A percentile compares a stretch with the other conserved stretches of the same genome.
These are phyloP conservation scores for Pangasius krempfi DNA, from an alignment of 2,797 vertebrate genomes.

Conservation along the genomic window DNA sequence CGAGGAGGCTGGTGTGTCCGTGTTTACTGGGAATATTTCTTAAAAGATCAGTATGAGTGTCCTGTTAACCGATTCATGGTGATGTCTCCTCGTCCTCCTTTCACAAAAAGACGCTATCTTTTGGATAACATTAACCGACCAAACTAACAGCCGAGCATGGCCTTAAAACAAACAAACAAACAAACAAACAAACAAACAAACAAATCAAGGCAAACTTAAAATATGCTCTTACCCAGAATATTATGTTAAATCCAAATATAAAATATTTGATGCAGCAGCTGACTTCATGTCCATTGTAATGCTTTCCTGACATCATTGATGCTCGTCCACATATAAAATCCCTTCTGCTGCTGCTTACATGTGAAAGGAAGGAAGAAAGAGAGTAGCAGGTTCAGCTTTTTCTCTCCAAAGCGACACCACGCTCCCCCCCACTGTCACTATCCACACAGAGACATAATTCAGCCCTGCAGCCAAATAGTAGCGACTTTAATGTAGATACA, in stretches of 20 bases:
- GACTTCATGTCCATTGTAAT: conserved; percentile 95
- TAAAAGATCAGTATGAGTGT: not conserved
- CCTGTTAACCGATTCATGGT: not conserved
- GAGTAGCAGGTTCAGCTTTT: conserved; percentile 43
- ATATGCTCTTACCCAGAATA: conserved; percentile 90
- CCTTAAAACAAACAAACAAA: not conserved
- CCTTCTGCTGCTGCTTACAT: not conserved
- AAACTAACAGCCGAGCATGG: not conserved
- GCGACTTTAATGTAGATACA: not conserved
- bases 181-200: not conserved
- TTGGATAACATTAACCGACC: not conserved
- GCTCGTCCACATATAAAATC: conserved; percentile 74
- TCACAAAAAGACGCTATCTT: not conserved
- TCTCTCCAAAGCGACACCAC: conserved; percentile 4
- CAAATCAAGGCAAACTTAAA: too few relatives aligned
- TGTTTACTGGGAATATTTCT: not conserved
- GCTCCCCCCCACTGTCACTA: conserved; percentile 22
- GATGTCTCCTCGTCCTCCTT: not conserved
- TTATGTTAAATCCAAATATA: conserved; percentile 98
- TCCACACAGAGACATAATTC: conserved; percentile 43
- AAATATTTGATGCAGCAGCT: conserved; percentile 99
- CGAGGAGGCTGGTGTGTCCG: too few relatives aligned
- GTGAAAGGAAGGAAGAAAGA: not conserved
- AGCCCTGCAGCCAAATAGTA: not conserved
- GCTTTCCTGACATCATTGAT: conserved; percentile 93